Base-by-base conservation (phyloP, 2,797 vertebrate species). In the Thripadectes ignobilis region DNA sequence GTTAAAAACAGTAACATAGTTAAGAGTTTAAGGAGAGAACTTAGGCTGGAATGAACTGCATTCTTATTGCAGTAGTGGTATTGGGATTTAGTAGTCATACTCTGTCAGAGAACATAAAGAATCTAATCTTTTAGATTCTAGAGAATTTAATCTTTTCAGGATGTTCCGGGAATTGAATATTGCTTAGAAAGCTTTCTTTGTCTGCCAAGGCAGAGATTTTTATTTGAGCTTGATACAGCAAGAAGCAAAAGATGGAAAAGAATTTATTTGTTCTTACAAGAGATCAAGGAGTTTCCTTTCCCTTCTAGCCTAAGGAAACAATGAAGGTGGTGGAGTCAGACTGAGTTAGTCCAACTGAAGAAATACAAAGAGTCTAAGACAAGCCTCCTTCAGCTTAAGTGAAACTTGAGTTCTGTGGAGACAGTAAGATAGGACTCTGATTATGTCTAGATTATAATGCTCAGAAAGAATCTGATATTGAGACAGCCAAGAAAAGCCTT, bases 251-350 rank as follows among this genome's bases (percentile, higher is more conserved):
- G 30, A 74, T 30, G 34, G 15, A 65, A 54, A 85, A 89, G 1
- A 38, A 66, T 65, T 46, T 69, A 67, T 90, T 92, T 89, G n/a
- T 67, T 90, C 84, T 39, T 80, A 13, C 4, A 81, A 69, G 34
- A 81, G 58, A 92, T 78, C 26, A 90, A 84, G 92, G 73, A 32
- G 49, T 59, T 92, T 91, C 58, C 39, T 84, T 95, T 95, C 61
- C 12, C 52, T 92, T 89, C 46, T 84, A 86, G 54, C 69, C 51
- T 68, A 66, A 75, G 58, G 58, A 90, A 81, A 69, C 38, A 68
- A 38, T 81, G 86, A 39, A 72, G 36, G 12, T 73, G 36, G 12
- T 73, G 43, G 24, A 91, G 16, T 83, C 54, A 58, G 69, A 65
- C 29, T 72, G 17, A 86, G 27, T 52, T 41, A 71, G 46, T 27